Evolutionary conservation across 2,797 vertebrate species (phyloP).

Genomic region (Sebastiscus tertius): DNA sequence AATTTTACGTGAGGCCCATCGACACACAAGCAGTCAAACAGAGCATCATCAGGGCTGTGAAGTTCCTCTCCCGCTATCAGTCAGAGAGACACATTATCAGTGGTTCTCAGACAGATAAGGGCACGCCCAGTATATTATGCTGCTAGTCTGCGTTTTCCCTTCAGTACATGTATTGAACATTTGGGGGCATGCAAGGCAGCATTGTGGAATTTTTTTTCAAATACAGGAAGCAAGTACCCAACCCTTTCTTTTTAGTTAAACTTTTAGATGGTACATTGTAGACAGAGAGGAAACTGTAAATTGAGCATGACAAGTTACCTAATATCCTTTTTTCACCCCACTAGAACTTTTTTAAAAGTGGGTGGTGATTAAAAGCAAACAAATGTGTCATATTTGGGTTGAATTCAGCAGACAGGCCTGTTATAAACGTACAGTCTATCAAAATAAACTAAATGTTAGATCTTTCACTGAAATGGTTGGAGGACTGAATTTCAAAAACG

Average conservation of each 20-base stretch:
- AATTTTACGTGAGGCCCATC: not conserved
- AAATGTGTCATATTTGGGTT: not conserved
- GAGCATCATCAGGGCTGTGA: not conserved
- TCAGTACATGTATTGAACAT: not conserved
- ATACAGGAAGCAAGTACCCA: not conserved
- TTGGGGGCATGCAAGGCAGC: not conserved
- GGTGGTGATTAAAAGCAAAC: not conserved
- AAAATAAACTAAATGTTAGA: not conserved
- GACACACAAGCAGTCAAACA: not conserved
- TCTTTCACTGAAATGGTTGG: not conserved
- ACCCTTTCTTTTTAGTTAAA: not conserved
- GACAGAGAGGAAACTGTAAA: slow-evolving; percentile 22
- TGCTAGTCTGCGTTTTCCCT: not conserved
- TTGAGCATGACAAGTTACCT: not conserved
- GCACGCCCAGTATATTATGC: slow-evolving; percentile 36
- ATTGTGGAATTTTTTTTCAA: not conserved
- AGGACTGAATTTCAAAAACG: not conserved
- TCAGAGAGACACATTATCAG: slow-evolving; percentile 52
- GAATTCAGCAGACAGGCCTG: not conserved
- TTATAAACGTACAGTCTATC: not conserved
- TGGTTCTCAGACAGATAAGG: slow-evolving; percentile 46
- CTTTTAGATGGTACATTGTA: not conserved
- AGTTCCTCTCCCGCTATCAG: slow-evolving; percentile 6
- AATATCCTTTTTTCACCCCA: not conserved
- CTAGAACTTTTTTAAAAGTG: not conserved